Conservation (phyloP, 2,888 invertebrate species). For the Stegana nigrithorax region DNA sequence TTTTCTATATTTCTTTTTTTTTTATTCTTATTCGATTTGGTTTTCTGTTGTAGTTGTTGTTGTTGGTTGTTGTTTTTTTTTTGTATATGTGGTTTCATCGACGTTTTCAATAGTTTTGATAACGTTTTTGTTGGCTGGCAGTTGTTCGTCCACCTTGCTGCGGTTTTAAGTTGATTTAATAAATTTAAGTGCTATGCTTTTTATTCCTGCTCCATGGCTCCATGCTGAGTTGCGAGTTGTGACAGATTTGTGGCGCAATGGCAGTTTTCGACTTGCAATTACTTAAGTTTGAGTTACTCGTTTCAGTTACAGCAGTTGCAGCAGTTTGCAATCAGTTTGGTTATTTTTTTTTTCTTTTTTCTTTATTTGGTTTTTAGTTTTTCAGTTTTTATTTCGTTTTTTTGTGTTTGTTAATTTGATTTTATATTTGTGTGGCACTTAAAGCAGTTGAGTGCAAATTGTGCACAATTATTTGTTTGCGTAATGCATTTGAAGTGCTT, state of each 20-base stretch:
- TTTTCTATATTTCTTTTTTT: background rate
- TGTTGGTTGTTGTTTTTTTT: background rate
- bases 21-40: too few relatives aligned
- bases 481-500: too few relatives aligned
- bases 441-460: too few relatives aligned
- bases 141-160: conserved; percentile 22
- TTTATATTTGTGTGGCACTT: too few relatives aligned
- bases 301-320: too few relatives aligned
- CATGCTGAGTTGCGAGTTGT: background rate
- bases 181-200: conserved; percentile 49
- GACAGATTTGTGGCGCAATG: background rate
- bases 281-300: background rate
- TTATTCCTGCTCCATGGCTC: background rate
- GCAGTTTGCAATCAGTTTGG: background rate
- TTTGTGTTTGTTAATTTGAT: too few relatives aligned
- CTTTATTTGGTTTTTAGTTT: background rate
- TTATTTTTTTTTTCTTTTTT: background rate
- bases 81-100: too few relatives aligned
- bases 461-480: too few relatives aligned
- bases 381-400: background rate
- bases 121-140: conserved; percentile 20
- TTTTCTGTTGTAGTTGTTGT: background rate
- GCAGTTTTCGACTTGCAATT: background rate
- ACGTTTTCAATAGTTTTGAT: conserved; percentile 14
- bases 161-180: conserved; percentile 42